phyloP scores from a whole-genome alignment of 1,140 invertebrate genomes.

The Lepeophtheirus salmonis region DNA sequence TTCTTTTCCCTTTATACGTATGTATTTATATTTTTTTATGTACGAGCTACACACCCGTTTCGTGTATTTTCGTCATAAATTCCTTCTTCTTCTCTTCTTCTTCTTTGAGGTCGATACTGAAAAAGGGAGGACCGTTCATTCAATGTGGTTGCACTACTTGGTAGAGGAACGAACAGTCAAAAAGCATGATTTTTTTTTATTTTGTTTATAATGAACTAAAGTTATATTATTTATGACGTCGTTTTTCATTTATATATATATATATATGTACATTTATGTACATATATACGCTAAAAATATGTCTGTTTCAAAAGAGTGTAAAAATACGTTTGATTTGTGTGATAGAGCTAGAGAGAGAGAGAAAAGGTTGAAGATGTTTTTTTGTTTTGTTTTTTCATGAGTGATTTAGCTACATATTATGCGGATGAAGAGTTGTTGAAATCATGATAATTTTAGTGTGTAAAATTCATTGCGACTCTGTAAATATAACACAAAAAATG shows the following conservation, averaged over 20 bases:
- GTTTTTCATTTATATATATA: not conserved
- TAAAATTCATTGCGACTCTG: too few species aligned
- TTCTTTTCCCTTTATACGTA: too few species aligned
- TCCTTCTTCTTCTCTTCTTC: not conserved
- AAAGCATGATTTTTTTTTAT: too few species aligned
- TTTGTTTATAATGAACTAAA: not conserved
- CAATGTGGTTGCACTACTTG: not conserved
- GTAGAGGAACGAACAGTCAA: not conserved
- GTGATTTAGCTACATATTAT: too few species aligned
- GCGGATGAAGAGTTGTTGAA: too few species aligned
- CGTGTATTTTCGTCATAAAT: not conserved
- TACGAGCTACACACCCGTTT: not conserved
- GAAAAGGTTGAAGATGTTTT: not conserved
- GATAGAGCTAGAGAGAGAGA: not conserved
- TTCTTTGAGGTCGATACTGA: not conserved
- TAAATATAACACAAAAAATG: too few species aligned
- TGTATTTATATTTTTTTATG: too few species aligned
- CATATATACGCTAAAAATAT: not conserved
- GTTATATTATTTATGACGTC: not conserved
- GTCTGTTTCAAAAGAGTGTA: not conserved
- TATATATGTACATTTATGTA: too few species aligned
- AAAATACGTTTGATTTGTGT: not conserved
- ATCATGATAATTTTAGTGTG: too few species aligned
- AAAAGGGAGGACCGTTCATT: not conserved
- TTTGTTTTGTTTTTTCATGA: not conserved